A percentile compares a stretch with the other conserved stretches of the same genome.
phyloP scores from a whole-genome alignment of 2,113 vertebrate genomes.

The Murina feae region DNA sequence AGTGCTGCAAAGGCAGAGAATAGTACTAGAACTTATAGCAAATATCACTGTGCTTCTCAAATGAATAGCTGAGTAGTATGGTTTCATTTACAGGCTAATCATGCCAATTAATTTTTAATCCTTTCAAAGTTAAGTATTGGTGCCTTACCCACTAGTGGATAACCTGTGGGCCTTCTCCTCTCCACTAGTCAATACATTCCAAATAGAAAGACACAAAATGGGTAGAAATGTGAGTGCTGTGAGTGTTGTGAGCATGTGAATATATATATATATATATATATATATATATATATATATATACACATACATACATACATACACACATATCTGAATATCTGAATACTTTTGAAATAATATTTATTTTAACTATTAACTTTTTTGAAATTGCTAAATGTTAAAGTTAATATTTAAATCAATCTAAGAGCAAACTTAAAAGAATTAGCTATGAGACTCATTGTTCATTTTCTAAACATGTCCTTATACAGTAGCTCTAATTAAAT shows the following conservation, averaged over 20 bases:
- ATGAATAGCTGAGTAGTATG: not conserved
- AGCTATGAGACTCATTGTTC: not conserved
- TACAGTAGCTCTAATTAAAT: not conserved
- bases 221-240: not conserved
- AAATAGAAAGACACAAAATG: not conserved
- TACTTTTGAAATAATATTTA: not conserved
- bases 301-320: too few relatives aligned
- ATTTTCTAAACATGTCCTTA: conserved; percentile 1
- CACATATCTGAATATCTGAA: not conserved
- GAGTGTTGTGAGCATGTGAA: not conserved
- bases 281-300: not conserved
- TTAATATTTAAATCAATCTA: conserved; percentile 9
- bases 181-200: not conserved
- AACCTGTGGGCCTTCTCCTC: not conserved
- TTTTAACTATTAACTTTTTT: not conserved
- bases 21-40: not conserved
- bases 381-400: not conserved
- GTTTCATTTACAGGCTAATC: not conserved
- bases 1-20: not conserved
- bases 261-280: too few relatives aligned
- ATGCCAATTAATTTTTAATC: not conserved
- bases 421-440: not conserved
- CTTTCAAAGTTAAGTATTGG: conserved; percentile 9
- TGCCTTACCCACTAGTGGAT: not conserved
- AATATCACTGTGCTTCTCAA: not conserved